These are phyloP conservation scores for Nephrotoma flavescens DNA, from an alignment of 2,888 invertebrate species.

Conservation along the genomic window DNA sequence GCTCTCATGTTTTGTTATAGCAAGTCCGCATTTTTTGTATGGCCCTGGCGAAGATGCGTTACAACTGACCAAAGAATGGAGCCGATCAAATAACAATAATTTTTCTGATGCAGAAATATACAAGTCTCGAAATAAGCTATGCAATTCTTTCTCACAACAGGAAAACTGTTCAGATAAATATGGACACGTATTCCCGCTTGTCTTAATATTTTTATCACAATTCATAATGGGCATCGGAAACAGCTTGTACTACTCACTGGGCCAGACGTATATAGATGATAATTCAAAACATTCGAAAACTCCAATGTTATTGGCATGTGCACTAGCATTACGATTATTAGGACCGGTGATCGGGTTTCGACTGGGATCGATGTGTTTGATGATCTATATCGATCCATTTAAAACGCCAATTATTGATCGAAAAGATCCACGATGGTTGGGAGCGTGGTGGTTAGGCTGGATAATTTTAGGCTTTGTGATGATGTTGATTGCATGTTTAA, in stretches of 20 bases:
- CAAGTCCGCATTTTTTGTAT: constrained; percentile 44
- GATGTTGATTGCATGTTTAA: constrained; percentile 42
- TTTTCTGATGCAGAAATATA: neutral
- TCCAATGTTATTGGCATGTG: constrained; percentile 39
- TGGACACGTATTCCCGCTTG: constrained; percentile 37
- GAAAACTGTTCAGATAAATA: constrained; percentile 31
- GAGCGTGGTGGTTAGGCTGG: constrained; percentile 67
- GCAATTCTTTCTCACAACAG: constrained; percentile 7
- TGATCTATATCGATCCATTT: constrained; percentile 42
- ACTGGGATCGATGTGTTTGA: constrained; percentile 29
- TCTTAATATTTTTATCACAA: constrained; percentile 49
- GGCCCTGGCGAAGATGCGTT: constrained; percentile 38
- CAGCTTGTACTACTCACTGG: constrained; percentile 47
- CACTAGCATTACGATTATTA: constrained; percentile 28
- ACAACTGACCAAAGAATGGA: constrained; percentile 27
- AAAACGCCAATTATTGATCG: constrained; percentile 42
- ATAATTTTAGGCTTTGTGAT: constrained; percentile 37
- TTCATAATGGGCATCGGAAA: constrained; percentile 54
- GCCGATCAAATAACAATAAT: neutral
- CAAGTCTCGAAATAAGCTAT: neutral
- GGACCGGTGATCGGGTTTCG: constrained; percentile 44
- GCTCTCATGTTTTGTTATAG: constrained; percentile 42
- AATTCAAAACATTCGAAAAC: constrained; percentile 49
- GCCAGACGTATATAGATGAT: constrained; percentile 53
- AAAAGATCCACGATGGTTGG: constrained; percentile 51